phyloP scores from a whole-genome alignment of 2,797 vertebrate genomes.

The Nannoperca obscura region DNA sequence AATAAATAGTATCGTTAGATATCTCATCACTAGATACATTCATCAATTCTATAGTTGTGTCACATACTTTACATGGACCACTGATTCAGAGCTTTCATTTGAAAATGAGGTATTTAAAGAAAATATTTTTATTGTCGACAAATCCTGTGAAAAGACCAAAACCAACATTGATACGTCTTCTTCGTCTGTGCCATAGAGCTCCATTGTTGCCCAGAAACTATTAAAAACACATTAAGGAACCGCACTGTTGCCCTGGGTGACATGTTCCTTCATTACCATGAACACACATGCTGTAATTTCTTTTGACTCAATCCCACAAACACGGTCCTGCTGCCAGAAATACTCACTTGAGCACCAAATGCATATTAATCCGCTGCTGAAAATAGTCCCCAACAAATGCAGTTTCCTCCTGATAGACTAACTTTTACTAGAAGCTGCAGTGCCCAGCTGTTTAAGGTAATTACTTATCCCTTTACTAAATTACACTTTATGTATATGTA shows the following conservation, averaged over 20 bases:
- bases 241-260: background rate
- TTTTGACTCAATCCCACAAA: background rate
- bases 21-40: background rate
- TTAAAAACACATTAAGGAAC: background rate
- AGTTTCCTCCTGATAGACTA: background rate
- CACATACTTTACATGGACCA: background rate
- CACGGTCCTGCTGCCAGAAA: background rate
- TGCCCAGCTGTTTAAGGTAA: background rate
- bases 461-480: background rate
- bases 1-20: background rate
- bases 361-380: background rate
- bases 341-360: background rate
- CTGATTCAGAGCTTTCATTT: background rate
- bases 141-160: background rate
- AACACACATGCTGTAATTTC: background rate
- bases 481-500: background rate
- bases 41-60: background rate
- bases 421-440: background rate
- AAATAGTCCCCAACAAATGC: background rate
- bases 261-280: background rate
- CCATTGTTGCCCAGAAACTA: background rate
- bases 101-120: background rate
- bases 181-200: background rate
- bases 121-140: background rate
- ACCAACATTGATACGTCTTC: background rate